Evolutionary conservation across 2,888 invertebrate genomes (phyloP), one percentile per base, ranked within the genome.

Genomic region (Formica aserva): DNA sequence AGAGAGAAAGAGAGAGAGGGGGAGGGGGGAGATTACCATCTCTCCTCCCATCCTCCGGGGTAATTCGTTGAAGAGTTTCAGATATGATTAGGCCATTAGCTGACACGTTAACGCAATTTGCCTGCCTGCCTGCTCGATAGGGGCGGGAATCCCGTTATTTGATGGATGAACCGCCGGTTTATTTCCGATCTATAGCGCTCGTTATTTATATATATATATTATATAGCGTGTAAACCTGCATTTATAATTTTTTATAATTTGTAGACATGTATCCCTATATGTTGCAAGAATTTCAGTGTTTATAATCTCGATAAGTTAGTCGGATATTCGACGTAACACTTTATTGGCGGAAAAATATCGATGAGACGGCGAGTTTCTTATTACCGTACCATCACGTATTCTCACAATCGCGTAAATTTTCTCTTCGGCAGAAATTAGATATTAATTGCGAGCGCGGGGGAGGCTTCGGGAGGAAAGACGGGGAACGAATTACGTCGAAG

Each of bases 51-150:
- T 0, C 80, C 63, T 41, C 57, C 13, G 48, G 48, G 55, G 48
- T 89, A 89, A 89, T 82, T 82, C 67, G 89, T 87, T 85, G 41
- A 74, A 78, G 83, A 89, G 86, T 87, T 87, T 81, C 77, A 71
- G 88, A 87, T 89, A 86, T 85, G 89, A 91, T 91, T 91, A 88
- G 88, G 83, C 71, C 86, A 88, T 91, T 86, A 87, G 86, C 86
- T 74, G 77, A 75, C 85, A 85, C 85, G 91, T 86, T 91, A 90
- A 92, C 87, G 80, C 84, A 86, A 88, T 91, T 90, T 87, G 67
- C 80, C 75, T 81, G 86, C 35, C 32, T 35, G 32, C 41, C 38
- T 11, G 38, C n/a, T 3, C n/a, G 52, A n/a, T 52, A 52, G 52
- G 83, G 69, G 82, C 66, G 84, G 22, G 82, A 86, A 92, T 89